Percentiles rank a stretch among this genome's conserved stretches.
These are phyloP conservation scores for Lithobates sylvaticus DNA, from an alignment of 2,797 vertebrate genomes.

Conservation along the genomic window DNA sequence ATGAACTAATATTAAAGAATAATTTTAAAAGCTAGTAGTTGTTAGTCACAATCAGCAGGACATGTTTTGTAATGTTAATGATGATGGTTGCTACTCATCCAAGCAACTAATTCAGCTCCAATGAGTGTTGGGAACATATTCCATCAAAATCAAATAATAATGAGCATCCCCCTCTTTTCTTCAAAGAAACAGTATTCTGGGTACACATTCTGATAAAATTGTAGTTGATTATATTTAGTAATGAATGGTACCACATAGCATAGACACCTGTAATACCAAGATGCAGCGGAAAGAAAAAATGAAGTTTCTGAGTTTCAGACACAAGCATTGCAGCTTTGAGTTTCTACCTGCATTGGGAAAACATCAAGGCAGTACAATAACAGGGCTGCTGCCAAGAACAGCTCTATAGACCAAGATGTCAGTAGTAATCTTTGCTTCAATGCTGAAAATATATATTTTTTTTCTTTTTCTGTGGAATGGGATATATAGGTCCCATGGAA, in stretches of 20 bases:
- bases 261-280: neutral
- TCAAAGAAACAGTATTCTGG: neutral
- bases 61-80: too few relatives aligned
- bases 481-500: conserved; percentile 54
- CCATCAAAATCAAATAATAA: too few relatives aligned
- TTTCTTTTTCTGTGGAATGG: conserved; percentile 24
- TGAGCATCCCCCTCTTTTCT: too few relatives aligned
- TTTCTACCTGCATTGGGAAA: conserved; percentile 50
- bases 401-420: conserved; percentile 40
- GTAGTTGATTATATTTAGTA: neutral
- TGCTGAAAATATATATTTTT: conserved; percentile 36
- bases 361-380: conserved; percentile 23
- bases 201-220: neutral
- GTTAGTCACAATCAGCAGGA: too few relatives aligned
- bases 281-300: neutral
- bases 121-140: too few relatives aligned
- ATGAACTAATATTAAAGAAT: too few relatives aligned
- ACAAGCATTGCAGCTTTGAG: conserved; percentile 7
- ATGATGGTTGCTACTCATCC: too few relatives aligned
- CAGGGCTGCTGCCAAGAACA: conserved; percentile 28
- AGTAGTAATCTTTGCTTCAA: conserved; percentile 41
- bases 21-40: too few relatives aligned
- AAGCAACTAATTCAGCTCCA: too few relatives aligned
- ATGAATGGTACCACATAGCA: neutral
- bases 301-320: conserved; percentile 25